Evolutionary conservation across 2,888 invertebrate genomes (phyloP), one percentile per base, ranked within the genome.

Genomic region (Villa cingulata): DNA sequence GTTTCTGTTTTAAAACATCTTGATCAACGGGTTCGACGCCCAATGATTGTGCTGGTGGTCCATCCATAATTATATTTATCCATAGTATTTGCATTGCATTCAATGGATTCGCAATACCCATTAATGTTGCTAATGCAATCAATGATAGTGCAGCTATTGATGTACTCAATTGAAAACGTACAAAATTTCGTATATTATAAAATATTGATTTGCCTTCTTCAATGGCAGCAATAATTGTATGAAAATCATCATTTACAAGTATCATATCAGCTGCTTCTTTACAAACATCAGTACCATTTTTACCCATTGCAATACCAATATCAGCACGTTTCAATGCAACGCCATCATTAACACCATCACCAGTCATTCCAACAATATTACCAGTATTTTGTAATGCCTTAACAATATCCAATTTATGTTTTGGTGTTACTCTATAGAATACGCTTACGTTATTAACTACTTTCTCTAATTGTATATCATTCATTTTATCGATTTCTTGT

Each of bases 31-130:
- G 96, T 69, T 98, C 98, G 12, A 98, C 96, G 46, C 97, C 98
- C 57, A 98, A 77, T 58, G 92, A 90, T 62, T 79, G 80, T 9
- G 80, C 80, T 1, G 83, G 83, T 1, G 83, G 83, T 1, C 78
- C 98, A 68, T 99, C 98, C 98, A 99, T 99, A 49, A 99, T 96
- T 51, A 99, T 98, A 63, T 99, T 99, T 60, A 98, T 98, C 96
- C 97, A 98, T 18, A 99, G 74, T 62, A 99, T 99, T 75, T 99
- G 98, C 98, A 99, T 98, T 12, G 98, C 96, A 72, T 99, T 99
- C 46, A 99, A 72, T 5, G 98, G 98, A 74, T 97, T 98, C 19
- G 96, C 96, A 56, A 97, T 87, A 55, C 89, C 84, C 81, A 97
- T 88, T 53, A 98, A 72, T 0, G 97, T 98, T 1, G 97, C 90